Evolutionary conservation across 2,797 vertebrate species (phyloP).

Genomic region (Agapornis canus): DNA sequence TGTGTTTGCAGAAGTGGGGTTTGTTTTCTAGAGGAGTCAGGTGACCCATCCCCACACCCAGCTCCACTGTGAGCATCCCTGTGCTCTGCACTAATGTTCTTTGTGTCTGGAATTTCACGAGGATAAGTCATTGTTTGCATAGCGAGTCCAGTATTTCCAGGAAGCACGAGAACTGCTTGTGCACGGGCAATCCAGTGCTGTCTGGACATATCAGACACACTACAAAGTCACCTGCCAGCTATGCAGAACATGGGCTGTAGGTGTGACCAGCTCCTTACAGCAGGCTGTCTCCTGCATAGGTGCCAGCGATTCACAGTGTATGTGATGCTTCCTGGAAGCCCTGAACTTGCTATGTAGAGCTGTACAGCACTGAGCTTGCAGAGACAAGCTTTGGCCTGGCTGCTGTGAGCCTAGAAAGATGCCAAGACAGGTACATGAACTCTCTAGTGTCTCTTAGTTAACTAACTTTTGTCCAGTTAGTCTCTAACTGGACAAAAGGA

Average conservation of each 20-base stretch:
- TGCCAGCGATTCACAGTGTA: not conserved
- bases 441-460: not conserved
- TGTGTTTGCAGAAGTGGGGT: not conserved
- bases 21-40: not conserved
- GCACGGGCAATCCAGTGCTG: constrained; percentile 8
- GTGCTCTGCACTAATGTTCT: not conserved
- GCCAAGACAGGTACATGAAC: not conserved
- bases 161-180: not conserved
- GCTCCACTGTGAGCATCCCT: not conserved
- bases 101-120: not conserved
- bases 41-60: not conserved
- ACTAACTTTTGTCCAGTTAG: too few species aligned
- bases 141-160: not conserved
- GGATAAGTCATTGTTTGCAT: not conserved
- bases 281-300: not conserved
- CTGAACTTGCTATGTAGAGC: not conserved
- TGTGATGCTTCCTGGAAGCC: not conserved
- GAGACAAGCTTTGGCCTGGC: not conserved
- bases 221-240: not conserved
- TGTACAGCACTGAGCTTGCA: not conserved
- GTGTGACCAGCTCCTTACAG: not conserved
- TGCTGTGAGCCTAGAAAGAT: not conserved
- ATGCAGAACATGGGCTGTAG: not conserved
- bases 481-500: not conserved
- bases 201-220: not conserved